Evolutionary conservation across 2,888 invertebrate genomes (phyloP).

Genomic region (Drosophila emarginata): DNA sequence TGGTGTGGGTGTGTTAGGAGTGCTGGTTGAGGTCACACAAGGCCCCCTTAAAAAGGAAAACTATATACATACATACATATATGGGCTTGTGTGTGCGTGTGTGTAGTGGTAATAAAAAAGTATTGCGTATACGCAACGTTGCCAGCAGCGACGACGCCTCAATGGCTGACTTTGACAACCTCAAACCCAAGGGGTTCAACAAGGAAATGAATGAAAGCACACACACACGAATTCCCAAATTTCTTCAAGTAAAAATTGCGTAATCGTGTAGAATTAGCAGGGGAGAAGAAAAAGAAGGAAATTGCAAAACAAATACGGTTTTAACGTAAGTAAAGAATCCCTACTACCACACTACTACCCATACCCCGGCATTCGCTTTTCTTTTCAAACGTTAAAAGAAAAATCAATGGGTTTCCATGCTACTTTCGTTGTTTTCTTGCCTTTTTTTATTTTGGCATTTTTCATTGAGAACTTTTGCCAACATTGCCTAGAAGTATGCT

Average conservation of each 20-base stretch:
- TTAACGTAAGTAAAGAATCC: neutral
- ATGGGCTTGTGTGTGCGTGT: neutral
- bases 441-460: neutral
- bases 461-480: slow-evolving; percentile 11
- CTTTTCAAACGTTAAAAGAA: neutral
- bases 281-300: slow-evolving; percentile 14
- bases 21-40: slow-evolving; percentile 40
- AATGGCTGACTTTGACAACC: slow-evolving; percentile 43
- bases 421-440: neutral
- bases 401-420: slow-evolving; percentile 10
- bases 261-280: slow-evolving; percentile 41
- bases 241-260: slow-evolving; percentile 55
- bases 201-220: slow-evolving; percentile 44
- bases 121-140: slow-evolving; percentile 71
- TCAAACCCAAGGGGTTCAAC: slow-evolving; percentile 28
- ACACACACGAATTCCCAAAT: slow-evolving; percentile 15
- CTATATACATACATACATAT: slow-evolving; percentile 29
- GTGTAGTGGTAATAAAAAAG: slow-evolving; percentile 44
- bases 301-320: slow-evolving; percentile 14
- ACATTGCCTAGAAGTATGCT: slow-evolving; percentile 18
- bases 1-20: slow-evolving; percentile 24
- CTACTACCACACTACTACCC: neutral
- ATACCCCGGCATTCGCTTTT: neutral
- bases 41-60: slow-evolving; percentile 13
- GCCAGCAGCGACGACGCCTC: slow-evolving; percentile 44